Conservation (phyloP, 2,888 invertebrate species). For the Erannis defoliaria region DNA sequence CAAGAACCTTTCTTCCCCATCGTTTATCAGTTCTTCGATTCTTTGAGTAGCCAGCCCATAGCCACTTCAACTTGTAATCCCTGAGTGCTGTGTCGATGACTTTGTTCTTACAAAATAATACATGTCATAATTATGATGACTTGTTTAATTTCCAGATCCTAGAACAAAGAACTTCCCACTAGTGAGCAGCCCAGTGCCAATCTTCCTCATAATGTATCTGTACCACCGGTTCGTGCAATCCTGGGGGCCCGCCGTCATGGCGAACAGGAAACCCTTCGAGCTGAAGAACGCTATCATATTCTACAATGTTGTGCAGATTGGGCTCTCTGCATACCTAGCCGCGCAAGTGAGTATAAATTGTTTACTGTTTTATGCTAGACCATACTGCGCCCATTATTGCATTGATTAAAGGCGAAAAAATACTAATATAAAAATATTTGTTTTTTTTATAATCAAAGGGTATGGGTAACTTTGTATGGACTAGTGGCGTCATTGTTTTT, state of each 20-base stretch:
- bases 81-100: no score
- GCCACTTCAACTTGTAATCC: no score
- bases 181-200: conserved; percentile 77
- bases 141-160: conserved; percentile 84
- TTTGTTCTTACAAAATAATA: no score
- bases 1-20: no score
- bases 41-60: no score
- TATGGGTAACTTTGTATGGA: no score
- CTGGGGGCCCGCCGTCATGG: conserved; percentile 89
- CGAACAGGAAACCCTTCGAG: conserved; percentile 87
- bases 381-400: no score
- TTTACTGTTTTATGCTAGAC: background rate
- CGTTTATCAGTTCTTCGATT: no score
- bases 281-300: conserved; percentile 86
- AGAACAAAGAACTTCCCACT: conserved; percentile 85
- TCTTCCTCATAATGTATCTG: conserved; percentile 73
- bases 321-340: conserved; percentile 75
- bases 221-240: conserved; percentile 86
- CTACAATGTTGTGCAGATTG: conserved; percentile 89
- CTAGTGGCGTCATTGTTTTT: no score
- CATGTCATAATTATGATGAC: background rate
- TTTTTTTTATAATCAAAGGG: no score
- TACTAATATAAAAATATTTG: no score
- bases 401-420: no score
- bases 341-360: conserved; percentile 81